These are phyloP conservation scores for Acleris emargana DNA, from an alignment of 2,888 invertebrate species.

Conservation along the genomic window DNA sequence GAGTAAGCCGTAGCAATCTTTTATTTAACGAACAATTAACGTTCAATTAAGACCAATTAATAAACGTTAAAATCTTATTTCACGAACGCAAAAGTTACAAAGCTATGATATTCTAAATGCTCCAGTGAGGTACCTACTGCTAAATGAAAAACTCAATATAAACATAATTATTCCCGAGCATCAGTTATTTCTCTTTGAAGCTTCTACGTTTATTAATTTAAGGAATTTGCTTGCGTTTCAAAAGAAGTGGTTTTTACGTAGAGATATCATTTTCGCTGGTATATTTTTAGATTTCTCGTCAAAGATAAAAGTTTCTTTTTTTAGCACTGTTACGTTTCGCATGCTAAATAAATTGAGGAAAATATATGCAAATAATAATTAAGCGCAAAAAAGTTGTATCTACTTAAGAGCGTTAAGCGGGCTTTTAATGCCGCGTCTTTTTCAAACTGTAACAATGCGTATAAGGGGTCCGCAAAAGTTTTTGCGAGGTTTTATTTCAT, in stretches of 20 bases:
- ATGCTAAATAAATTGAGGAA: neutral
- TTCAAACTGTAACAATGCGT: conserved; percentile 57
- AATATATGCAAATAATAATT: conserved; percentile 9
- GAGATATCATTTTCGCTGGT: conserved; percentile 7
- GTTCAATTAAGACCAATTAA: conserved; percentile 10
- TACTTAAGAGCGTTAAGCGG: conserved; percentile 41
- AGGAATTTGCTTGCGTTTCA: conserved; percentile 17
- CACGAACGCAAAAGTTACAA: conserved; percentile 12
- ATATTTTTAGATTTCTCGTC: neutral
- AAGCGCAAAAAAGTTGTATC: conserved; percentile 15
- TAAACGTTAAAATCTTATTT: conserved; percentile 4
- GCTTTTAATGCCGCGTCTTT: conserved; percentile 45
- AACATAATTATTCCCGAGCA: conserved; percentile 8
- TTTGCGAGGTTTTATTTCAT: conserved; percentile 60
- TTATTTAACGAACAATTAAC: neutral
- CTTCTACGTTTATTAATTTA: conserved; percentile 18
- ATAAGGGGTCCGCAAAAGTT: conserved; percentile 61
- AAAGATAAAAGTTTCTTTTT: neutral
- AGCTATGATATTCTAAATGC: neutral
- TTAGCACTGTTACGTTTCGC: neutral
- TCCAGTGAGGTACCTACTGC: conserved; percentile 1
- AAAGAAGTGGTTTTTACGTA: conserved; percentile 9
- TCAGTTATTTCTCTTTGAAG: conserved; percentile 28
- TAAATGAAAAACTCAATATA: conserved; percentile 17
- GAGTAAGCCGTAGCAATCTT: no score